Conservation (phyloP, 1,140 invertebrate genomes). For the Pemphigus obesinymphae region DNA sequence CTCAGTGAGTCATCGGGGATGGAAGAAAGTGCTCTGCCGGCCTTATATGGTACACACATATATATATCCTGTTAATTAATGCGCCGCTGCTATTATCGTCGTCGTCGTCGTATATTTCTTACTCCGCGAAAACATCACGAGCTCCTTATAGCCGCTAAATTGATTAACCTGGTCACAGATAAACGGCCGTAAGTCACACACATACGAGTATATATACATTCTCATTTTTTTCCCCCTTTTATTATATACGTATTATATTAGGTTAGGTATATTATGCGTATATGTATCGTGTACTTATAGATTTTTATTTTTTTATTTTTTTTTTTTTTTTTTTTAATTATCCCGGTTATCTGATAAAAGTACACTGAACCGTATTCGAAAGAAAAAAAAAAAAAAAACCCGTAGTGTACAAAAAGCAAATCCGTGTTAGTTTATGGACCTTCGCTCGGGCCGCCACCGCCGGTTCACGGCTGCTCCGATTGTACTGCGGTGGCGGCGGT, state of each 20-base stretch:
- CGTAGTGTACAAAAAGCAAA: slow-evolving; percentile 32
- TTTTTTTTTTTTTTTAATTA: slow-evolving; percentile 22
- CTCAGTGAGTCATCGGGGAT: neutral
- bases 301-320: neutral
- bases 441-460: neutral
- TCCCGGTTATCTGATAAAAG: slow-evolving; percentile 33
- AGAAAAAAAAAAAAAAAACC: neutral
- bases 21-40: neutral
- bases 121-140: neutral
- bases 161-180: slow-evolving; percentile 38
- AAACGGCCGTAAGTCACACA: slow-evolving; percentile 34
- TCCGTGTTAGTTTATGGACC: slow-evolving; percentile 33
- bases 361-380: slow-evolving; percentile 33
- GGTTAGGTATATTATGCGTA: neutral
- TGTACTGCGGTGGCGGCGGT: neutral
- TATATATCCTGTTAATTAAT: slow-evolving; percentile 1
- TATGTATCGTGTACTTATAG: neutral
- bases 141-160: neutral
- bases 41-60: neutral
- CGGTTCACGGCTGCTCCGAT: neutral
- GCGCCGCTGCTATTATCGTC: neutral
- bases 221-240: neutral
- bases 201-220: too few relatives aligned
- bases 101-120: neutral
- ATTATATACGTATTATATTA: neutral